Conservation (phyloP, 2,113 vertebrate genomes). For the Psammodynastes pulverulentus region DNA sequence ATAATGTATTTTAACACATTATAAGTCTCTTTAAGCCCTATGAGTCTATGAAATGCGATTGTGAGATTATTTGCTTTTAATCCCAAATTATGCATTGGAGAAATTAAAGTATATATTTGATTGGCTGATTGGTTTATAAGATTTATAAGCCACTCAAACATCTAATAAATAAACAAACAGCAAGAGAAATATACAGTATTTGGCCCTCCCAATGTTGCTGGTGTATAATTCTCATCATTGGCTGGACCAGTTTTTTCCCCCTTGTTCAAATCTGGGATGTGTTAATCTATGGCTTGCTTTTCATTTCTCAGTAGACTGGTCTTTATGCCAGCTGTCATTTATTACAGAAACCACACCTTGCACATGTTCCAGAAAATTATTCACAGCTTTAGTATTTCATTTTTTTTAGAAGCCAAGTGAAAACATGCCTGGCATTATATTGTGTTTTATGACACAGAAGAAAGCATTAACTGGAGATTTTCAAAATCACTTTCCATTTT, state of each 20-base stretch:
- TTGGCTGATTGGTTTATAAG: background rate
- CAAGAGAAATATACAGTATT: background rate
- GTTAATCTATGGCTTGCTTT: background rate
- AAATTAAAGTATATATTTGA: background rate
- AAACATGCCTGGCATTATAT: background rate
- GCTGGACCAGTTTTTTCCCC: background rate
- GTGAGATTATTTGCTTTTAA: background rate
- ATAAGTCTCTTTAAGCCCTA: too few relatives aligned
- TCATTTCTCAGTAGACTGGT: background rate
- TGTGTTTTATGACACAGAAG: background rate
- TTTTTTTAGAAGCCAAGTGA: background rate
- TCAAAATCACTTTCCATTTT: background rate
- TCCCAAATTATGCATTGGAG: background rate
- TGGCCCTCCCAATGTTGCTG: background rate
- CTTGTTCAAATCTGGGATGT: background rate
- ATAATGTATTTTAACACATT: too few relatives aligned
- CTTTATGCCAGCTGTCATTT: background rate
- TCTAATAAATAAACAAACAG: background rate
- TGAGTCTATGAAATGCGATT: background rate
- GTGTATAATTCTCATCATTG: background rate
- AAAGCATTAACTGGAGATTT: background rate
- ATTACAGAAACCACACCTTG: constrained; percentile 7
- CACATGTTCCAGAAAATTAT: constrained; percentile 2
- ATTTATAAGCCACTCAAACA: background rate
- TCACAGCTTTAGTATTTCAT: background rate